Base-by-base conservation (phyloP, 2,888 invertebrate genomes). In the Trilocha varians region DNA sequence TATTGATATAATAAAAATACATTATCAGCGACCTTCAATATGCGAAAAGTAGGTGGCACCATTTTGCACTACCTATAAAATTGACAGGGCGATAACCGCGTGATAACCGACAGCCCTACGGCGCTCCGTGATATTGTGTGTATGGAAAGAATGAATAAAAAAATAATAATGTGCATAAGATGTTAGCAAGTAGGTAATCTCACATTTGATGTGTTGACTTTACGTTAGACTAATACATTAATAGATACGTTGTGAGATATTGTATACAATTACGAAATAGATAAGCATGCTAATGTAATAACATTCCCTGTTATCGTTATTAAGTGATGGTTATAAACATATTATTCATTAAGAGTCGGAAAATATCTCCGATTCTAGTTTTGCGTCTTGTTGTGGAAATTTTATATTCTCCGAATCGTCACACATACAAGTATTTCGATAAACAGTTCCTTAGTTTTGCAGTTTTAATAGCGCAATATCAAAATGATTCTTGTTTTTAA, bases 21-120 rank as follows among this genome's bases (percentile, higher is more conserved):
- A 58, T 68, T 70, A 77, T 67, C 65, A 55, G 59, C 65, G 77
- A 80, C 83, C 83, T 82, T 84, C 78, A 78, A 65, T 68, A 60
- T 63, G 65, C 59, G 56, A 73, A 71, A 83, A 76, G 78, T 83
- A 67, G 83, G 83, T 83, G 78, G 78, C 82, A 68, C 66, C 57
- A 62, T 63, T 69, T 60, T 52, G 58, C 63, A 60, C 53, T 63
- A 66, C 64, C 66, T 65, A 66, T 62, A 59, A 47, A 47, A 49
- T 47, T 54, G 50, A 54, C 57, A 57, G 57, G 48, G 43, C 47
- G 70, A 70, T 71, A 71, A 70, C 59, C 48, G 43, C 38, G 39
- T 45, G 68, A 69, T 70, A 68, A 62, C 58, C 57, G 52, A 53
- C 49, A 60, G 64, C 63, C 68, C 68, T 70, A 55, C 53, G 45